Evolutionary conservation across 2,797 vertebrate genomes (phyloP).

Genomic region (Triplophysa yarkandensis): DNA sequence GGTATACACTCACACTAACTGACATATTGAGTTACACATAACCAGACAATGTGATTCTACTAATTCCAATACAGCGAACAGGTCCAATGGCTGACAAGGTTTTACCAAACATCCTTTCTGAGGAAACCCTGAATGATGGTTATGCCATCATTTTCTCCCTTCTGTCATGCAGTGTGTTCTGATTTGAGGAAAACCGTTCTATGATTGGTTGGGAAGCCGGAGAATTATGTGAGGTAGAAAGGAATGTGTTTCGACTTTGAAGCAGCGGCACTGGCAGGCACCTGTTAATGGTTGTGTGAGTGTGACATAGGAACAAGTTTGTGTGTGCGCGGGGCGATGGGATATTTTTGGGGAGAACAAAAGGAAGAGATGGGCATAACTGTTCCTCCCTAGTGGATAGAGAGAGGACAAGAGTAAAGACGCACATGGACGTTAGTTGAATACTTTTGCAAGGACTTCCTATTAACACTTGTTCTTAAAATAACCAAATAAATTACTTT

Average conservation of each 20-base stretch:
- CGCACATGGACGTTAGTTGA: conserved; percentile 6
- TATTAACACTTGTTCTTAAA: conserved; percentile 22
- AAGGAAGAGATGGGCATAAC: conserved; percentile 46
- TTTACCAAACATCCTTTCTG: conserved; percentile 21
- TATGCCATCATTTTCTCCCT: conserved; percentile 26
- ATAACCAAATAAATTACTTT: conserved; percentile 7
- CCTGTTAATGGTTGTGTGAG: conserved; percentile 77
- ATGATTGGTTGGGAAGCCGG: conserved; percentile 65
- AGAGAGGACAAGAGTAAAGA: conserved; percentile 42
- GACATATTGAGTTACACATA: not conserved
- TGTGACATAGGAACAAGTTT: not conserved
- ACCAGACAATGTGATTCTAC: not conserved
- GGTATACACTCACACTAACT: conserved; percentile 21
- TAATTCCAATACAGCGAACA: not conserved
- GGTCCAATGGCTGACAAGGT: not conserved
- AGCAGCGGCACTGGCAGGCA: conserved; percentile 68
- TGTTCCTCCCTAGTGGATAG: conserved; percentile 42
- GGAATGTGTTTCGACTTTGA: conserved; percentile 71
- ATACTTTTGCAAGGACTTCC: conserved; percentile 21
- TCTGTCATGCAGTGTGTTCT: conserved; percentile 52
- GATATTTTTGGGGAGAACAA: conserved; percentile 70
- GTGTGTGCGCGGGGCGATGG: conserved; percentile 64
- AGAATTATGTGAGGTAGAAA: conserved; percentile 67
- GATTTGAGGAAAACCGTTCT: conserved; percentile 55
- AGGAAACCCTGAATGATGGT: conserved; percentile 2